Conservation (phyloP, 2,113 vertebrate species). For the Gambusia affinis region DNA sequence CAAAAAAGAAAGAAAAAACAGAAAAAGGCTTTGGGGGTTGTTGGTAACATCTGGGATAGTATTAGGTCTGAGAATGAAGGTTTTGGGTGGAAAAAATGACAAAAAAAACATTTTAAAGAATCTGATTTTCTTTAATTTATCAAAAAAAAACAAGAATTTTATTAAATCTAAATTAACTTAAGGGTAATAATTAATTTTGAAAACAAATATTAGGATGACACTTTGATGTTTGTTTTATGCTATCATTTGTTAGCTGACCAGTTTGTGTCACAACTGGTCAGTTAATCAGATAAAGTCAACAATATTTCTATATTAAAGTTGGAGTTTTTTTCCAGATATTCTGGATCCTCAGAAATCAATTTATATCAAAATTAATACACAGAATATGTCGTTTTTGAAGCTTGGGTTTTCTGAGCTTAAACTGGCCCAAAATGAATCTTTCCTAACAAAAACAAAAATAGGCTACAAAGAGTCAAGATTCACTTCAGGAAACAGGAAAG, state of each 20-base stretch:
- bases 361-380: not conserved
- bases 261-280: not conserved
- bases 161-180: not conserved
- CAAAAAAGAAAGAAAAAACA: not conserved
- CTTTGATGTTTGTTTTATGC: no score
- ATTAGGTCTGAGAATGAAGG: not conserved
- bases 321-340: not conserved
- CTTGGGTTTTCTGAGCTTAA: not conserved
- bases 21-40: conserved; percentile 8
- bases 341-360: not conserved
- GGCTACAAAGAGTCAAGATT: conserved; percentile 25
- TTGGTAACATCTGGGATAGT: conserved; percentile 74
- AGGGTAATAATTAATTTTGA: not conserved
- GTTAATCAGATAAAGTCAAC: not conserved
- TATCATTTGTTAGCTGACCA: no score
- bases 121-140: no score
- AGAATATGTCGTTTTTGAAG: not conserved
- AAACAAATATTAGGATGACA: not conserved
- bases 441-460: not conserved
- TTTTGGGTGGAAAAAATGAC: no score
- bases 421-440: not conserved
- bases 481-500: conserved; percentile 8
- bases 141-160: not conserved
- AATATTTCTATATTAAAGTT: not conserved
- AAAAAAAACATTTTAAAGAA: not conserved